Percentiles rank a stretch among this genome's conserved stretches.
Conservation (phyloP, 1,140 invertebrate genomes). For the Drosophila tropicalis region DNA sequence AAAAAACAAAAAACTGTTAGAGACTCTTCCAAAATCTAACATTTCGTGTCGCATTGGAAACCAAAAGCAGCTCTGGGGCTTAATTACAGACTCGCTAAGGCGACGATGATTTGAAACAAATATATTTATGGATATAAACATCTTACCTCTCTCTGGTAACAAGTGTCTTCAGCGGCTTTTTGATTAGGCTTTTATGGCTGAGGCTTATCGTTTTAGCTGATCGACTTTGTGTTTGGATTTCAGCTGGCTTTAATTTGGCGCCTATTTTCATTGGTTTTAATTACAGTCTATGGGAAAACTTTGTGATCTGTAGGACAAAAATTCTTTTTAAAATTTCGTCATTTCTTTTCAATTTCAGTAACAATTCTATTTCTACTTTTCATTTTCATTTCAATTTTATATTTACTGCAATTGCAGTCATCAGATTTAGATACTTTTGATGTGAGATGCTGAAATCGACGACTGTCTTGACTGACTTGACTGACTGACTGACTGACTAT, state of each 20-base stretch:
- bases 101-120: conserved; percentile 58
- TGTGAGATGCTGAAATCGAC: background rate
- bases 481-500: no score
- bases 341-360: background rate
- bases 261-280: conserved; percentile 44
- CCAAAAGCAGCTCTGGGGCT: conserved; percentile 47
- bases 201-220: conserved; percentile 44
- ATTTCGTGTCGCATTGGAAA: conserved; percentile 9
- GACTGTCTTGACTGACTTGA: background rate
- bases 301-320: background rate
- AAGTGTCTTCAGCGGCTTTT: conserved; percentile 66
- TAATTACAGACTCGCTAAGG: conserved; percentile 75
- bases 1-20: conserved; percentile 17
- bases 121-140: conserved; percentile 25
- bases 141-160: conserved; percentile 52
- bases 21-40: conserved; percentile 47
- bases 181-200: conserved; percentile 48
- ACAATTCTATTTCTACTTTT: background rate
- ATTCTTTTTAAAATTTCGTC: no score
- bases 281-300: conserved; percentile 18
- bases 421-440: background rate
- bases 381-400: background rate
- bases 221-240: conserved; percentile 26
- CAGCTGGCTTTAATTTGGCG: conserved; percentile 58
- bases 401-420: background rate